phyloP scores from a whole-genome alignment of 2,797 vertebrate species.

The Helarctos malayanus region DNA sequence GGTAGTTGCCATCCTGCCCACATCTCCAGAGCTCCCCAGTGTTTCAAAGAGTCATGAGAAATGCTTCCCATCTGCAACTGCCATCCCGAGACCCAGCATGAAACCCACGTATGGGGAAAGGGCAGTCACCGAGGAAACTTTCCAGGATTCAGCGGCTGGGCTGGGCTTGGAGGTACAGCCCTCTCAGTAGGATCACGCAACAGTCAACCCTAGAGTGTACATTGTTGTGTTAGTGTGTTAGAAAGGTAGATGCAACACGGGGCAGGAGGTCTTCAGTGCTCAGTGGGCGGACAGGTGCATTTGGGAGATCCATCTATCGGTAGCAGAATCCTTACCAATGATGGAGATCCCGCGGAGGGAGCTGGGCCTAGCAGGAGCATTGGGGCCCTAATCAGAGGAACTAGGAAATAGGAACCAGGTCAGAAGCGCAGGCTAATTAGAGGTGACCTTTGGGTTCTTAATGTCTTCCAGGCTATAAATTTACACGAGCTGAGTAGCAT shows the following conservation, averaged over 20 bases:
- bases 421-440: background rate
- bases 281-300: background rate
- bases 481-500: background rate
- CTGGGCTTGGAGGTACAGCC: background rate
- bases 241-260: background rate
- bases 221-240: background rate
- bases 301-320: background rate
- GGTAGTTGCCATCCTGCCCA: background rate
- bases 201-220: background rate
- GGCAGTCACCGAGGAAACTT: background rate
- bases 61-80: background rate
- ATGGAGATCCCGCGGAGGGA: background rate
- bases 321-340: slow-evolving; percentile 20
- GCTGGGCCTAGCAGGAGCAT: background rate
- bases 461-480: background rate
- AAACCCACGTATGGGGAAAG: background rate
- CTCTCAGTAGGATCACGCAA: slow-evolving; percentile 22
- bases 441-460: background rate
- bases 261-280: background rate
- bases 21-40: background rate
- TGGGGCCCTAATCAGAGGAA: background rate
- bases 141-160: background rate
- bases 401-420: background rate
- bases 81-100: background rate
- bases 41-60: slow-evolving; percentile 9